These are phyloP conservation scores for Chloropsis cyanopogon DNA, from an alignment of 2,113 vertebrate species.

Conservation along the genomic window DNA sequence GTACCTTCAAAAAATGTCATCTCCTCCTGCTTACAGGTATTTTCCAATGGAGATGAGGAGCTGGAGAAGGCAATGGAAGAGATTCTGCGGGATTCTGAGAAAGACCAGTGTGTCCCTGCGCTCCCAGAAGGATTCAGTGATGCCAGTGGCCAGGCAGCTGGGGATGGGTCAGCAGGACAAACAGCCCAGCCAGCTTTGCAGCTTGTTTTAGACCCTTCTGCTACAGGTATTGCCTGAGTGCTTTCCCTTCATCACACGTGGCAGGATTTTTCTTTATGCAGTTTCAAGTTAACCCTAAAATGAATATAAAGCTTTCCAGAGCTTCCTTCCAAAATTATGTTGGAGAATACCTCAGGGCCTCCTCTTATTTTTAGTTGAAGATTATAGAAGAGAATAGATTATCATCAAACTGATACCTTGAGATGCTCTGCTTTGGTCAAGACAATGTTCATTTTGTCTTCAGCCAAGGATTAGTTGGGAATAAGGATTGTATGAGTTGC, in stretches of 20 bases:
- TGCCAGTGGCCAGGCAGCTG: conserved; percentile 8
- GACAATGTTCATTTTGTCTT: background rate
- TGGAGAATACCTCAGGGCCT: background rate
- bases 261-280: background rate
- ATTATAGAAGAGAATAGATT: background rate
- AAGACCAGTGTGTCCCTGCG: conserved; percentile 44
- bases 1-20: background rate
- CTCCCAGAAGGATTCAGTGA: background rate
- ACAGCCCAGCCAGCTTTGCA: conserved; percentile 62
- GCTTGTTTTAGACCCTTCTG: conserved; percentile 71
- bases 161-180: conserved; percentile 24
- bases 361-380: background rate
- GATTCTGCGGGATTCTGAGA: conserved; percentile 81
- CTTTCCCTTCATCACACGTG: background rate
- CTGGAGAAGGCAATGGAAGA: conserved; percentile 94
- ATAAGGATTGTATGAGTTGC: background rate
- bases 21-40: conserved; percentile 74
- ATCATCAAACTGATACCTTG: background rate
- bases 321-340: background rate
- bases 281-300: background rate
- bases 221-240: conserved; percentile 60
- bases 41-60: conserved; percentile 88
- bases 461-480: background rate
- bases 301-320: background rate
- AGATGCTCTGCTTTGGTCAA: background rate